Evolutionary conservation across 1,140 invertebrate species (phyloP).

Genomic region (Eriosoma lanigerum): DNA sequence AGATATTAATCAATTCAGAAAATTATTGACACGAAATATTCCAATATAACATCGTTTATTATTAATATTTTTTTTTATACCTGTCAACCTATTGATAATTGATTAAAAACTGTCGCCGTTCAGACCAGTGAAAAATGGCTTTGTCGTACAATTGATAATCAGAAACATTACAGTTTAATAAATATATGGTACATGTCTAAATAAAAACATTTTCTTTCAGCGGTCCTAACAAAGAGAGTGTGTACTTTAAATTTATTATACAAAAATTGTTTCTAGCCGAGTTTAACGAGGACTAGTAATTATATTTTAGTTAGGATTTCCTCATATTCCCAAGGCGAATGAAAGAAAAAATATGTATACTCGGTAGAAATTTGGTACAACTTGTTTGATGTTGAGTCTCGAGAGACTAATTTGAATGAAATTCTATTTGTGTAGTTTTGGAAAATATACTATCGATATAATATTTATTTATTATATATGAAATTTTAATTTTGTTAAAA

Average conservation of each 20-base stretch:
- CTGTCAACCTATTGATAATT: conserved; percentile 6
- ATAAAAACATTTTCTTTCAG: neutral
- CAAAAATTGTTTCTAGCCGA: neutral
- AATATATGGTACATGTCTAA: neutral
- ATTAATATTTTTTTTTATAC: neutral
- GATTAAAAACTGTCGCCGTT: neutral
- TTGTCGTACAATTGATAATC: neutral
- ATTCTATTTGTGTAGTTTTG: neutral
- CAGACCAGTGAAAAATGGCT: neutral
- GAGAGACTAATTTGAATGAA: neutral
- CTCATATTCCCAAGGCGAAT: neutral
- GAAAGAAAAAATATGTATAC: neutral
- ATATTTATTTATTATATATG: no score
- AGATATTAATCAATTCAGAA: no score
- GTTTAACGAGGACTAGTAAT: neutral
- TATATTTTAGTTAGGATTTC: conserved; percentile 1
- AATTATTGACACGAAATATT: neutral
- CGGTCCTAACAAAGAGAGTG: neutral
- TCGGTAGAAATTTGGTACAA: neutral
- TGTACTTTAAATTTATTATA: neutral
- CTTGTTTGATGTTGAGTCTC: neutral
- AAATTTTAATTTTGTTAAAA: no score
- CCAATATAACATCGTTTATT: neutral
- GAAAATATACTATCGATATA: no score
- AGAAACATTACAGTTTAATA: no score